phyloP scores from a whole-genome alignment of 2,113 vertebrate genomes.

The Tringa solitaria region DNA sequence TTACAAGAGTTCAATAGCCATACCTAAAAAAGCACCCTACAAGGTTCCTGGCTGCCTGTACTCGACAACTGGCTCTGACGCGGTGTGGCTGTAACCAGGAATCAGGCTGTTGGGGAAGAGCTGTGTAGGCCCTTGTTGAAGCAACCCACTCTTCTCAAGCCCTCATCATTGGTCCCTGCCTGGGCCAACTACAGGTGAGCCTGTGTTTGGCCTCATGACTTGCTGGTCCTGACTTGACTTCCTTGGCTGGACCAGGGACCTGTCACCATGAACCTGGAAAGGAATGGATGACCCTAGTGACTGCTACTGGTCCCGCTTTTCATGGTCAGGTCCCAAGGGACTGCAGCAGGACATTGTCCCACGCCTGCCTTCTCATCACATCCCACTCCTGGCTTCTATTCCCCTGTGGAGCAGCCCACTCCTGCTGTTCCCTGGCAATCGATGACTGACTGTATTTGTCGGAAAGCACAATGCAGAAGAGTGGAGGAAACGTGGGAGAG shows the following conservation, averaged over 20 bases:
- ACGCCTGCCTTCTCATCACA: rapidly evolving
- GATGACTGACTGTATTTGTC: rapidly evolving
- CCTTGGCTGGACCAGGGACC: no score
- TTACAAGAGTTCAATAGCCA: background rate
- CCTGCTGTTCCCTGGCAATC: background rate
- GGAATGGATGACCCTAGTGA: background rate
- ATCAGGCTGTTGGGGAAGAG: background rate
- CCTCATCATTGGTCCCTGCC: background rate
- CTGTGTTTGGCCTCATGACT: background rate
- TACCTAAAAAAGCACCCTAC: background rate
- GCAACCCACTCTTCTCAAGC: background rate
- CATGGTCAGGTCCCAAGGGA: background rate
- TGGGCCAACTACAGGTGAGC: background rate
- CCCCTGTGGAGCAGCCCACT: background rate
- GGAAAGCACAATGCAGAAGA: background rate
- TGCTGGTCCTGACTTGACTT: background rate
- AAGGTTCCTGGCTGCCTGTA: background rate
- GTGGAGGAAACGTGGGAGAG: background rate
- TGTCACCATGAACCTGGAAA: background rate
- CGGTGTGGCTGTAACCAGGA: background rate
- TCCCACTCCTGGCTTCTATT: background rate
- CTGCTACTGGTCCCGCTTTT: background rate
- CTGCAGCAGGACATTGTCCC: background rate
- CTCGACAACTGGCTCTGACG: background rate
- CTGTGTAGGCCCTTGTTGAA: background rate